Base-by-base conservation (phyloP, 2,113 vertebrate genomes). In the Xerus inauris region DNA sequence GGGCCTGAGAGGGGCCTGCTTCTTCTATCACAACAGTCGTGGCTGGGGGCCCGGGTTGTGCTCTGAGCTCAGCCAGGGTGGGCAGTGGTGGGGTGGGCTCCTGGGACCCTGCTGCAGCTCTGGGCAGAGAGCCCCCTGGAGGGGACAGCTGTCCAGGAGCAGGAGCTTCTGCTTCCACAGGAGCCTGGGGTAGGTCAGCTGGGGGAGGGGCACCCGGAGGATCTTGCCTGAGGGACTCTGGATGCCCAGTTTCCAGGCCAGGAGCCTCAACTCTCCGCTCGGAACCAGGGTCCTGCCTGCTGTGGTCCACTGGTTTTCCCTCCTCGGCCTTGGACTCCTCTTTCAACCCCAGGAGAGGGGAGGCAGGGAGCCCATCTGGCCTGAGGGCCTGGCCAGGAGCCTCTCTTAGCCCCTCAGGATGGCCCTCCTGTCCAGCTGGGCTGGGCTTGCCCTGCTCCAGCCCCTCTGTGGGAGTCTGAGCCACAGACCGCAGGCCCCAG, bases 151-250 rank as follows among this genome's bases (percentile, higher is more conserved):
- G 71, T 79, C 93, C 77, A 64, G 14, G 19, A 89, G 28, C 30
- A 0, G 0, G 75, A 80, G 42, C 88, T 54, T 8, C 0, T 24
- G 30, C 54, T 32, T 94, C 64, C 0, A 0, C 30, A 87, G 59
- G 47, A 59, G 73, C 42, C 80, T 88, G 85, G 0, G 0, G 65
- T 17, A 4, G 24, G 12, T 35, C 73, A 35, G 35, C 1, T 0
- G 35, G 87, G 77, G 62, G 30, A 80, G 90, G 47, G 0, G 5
- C 0, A 1, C 1, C 71, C 28, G 24, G 91, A 17, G 20, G 3
- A n/a, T 54, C 28, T 40, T 8, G 42, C 65, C 54, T 80, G 72
- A 71, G 11, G 16, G 6, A 13, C 12, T 94, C 93, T 5, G 8
- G 47, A 75, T 1, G 22, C 47, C 30, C 49, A 0, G 12, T 40